Base-by-base conservation (phyloP, 2,797 vertebrate genomes). In the Sebastes minor region DNA sequence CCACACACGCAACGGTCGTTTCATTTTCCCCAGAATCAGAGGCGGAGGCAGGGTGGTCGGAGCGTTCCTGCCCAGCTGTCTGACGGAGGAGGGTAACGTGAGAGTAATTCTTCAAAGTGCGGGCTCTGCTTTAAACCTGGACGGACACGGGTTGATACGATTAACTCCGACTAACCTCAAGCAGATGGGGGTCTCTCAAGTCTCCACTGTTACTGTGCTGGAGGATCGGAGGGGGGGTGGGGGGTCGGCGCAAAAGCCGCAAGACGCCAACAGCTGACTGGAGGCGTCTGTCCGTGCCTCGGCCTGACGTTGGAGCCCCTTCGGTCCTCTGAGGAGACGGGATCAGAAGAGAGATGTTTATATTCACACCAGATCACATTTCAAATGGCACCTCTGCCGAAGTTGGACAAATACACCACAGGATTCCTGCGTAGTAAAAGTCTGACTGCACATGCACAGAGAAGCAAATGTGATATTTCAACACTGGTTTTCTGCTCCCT, bases 331-430 rank as follows among this genome's bases (percentile, higher is more conserved):
- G 76, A 89, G 85, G 87, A 89, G 86, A 62, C 63, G 0, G 73
- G 75, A 90, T 90, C 91, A 90, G 83, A 91, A 55, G 86, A 69
- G 84, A 88, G 76, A 88, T 91, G 92, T 95, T 92, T 94, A 88
- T 88, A 88, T 93, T 93, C 87, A 76, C 89, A 86, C 88, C 9
- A 6, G 91, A 91, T 95, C 92, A 30, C 81, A 33, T 94, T 93
- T 89, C 92, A 89, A 91, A 92, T 81, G 91, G 89, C 89, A 92
- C 84, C 86, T 86, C 76, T 18, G 38, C 85, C 53, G 33, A 81
- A 91, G 80, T 85, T 86, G 81, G 92, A 86, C 78, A 89, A 93
- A 93, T 86, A 89, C 80, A 80, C 82, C 32, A 6, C 76, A 76
- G 81, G 65, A 83, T 90, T 91, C 85, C 82, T 84, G 82, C 12